These are phyloP conservation scores for Dolichomitus sp. DNA, from an alignment of 2,888 invertebrate genomes.

Conservation along the genomic window DNA sequence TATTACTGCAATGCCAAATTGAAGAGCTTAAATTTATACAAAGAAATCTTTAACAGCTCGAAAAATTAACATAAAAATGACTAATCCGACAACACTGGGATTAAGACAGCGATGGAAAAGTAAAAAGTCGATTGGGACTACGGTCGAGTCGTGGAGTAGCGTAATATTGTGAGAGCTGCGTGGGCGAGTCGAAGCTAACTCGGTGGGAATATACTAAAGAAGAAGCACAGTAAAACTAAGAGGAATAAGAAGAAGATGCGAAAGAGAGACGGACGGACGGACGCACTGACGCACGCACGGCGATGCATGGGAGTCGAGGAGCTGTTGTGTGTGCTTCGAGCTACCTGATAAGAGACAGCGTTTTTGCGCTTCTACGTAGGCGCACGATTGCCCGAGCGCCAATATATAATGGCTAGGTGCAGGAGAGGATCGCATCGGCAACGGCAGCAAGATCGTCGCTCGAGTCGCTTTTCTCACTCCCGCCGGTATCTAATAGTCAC, in stretches of 20 bases:
- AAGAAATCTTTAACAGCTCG: too few relatives aligned
- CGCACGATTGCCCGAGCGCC: constrained; percentile 35
- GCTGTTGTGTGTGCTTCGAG: constrained; percentile 39
- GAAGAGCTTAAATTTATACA: too few relatives aligned
- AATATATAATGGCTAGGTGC: constrained; percentile 58
- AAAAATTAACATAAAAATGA: too few relatives aligned
- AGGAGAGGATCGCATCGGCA: constrained; percentile 36
- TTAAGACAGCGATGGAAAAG: constrained; percentile 40
- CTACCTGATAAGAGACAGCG: constrained; percentile 72
- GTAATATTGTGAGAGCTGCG: constrained; percentile 45
- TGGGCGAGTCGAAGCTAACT: constrained; percentile 46
- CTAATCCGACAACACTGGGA: too few relatives aligned
- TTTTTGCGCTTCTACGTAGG: constrained; percentile 66
- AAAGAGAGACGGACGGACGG: constrained; percentile 9
- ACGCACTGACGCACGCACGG: constrained; percentile 20
- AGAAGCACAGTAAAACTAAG: constrained; percentile 24
- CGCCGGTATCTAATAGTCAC: constrained; percentile 22
- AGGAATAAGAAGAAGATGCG: constrained; percentile 22
- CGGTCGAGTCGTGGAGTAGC: constrained; percentile 45
- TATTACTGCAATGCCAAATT: too few relatives aligned
- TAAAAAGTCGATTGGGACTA: constrained; percentile 29
- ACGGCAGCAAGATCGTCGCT: neutral
- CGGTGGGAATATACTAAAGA: constrained; percentile 23
- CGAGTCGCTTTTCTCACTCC: constrained; percentile 24
- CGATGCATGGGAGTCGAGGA: constrained; percentile 51